A percentile compares a stretch with the other conserved stretches of the same genome.
phyloP scores from a whole-genome alignment of 2,797 vertebrate genomes.

The Manis crassicaudata region DNA sequence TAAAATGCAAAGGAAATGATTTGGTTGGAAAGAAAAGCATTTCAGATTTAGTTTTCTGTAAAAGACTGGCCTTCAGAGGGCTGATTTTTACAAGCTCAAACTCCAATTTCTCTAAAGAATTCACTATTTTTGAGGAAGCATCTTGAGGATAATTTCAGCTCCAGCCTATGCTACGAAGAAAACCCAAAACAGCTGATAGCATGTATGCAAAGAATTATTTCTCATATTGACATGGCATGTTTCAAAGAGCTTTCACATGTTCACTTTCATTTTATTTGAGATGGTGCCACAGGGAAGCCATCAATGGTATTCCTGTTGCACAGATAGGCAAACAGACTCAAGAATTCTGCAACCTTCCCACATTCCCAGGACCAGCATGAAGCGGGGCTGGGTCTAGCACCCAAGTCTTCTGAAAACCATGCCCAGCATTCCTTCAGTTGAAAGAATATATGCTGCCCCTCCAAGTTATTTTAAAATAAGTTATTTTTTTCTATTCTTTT shows the following conservation, averaged over 20 bases:
- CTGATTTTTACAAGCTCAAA: conserved; percentile 25
- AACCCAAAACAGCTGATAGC: neutral
- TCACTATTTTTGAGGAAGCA: neutral
- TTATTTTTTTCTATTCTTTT: neutral
- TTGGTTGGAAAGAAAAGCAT: neutral
- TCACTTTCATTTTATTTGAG: neutral
- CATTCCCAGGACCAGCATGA: neutral
- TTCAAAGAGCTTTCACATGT: neutral
- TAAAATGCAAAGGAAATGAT: conserved; percentile 20
- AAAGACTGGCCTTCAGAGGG: neutral
- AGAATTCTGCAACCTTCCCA: neutral
- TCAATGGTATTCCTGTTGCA: neutral
- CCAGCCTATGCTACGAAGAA: neutral
- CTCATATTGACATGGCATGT: neutral
- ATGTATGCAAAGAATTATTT: neutral
- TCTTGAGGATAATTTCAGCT: neutral
- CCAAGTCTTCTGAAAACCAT: neutral
- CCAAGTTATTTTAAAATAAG: neutral
- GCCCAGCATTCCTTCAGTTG: neutral
- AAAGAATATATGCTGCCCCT: neutral
- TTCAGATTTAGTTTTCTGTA: neutral
- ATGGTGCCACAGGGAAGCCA: neutral
- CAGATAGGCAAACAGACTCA: neutral
- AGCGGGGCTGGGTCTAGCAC: neutral
- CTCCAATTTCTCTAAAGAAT: conserved; percentile 3